phyloP scores from a whole-genome alignment of 2,797 vertebrate species.

The Orientallactaga sibirica region DNA sequence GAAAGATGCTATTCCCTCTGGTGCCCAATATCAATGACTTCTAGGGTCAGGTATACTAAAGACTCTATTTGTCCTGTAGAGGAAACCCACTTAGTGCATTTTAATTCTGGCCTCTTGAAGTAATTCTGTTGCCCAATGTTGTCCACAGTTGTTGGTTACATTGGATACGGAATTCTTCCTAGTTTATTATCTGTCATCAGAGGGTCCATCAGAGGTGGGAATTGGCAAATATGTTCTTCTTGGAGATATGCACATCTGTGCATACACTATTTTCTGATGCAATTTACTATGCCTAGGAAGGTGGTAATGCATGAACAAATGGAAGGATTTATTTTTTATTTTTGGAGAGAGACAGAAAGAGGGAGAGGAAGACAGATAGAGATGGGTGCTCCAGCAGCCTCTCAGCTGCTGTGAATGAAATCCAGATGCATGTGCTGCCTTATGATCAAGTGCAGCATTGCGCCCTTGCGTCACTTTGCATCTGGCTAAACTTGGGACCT shows the following conservation, averaged over 20 bases:
- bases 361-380: too few species aligned
- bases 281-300: background rate
- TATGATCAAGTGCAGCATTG: too few species aligned
- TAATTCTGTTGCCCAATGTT: background rate
- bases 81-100: slow-evolving; percentile 1
- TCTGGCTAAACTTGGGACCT: too few species aligned
- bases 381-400: too few species aligned
- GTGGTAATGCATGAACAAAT: slow-evolving; percentile 9
- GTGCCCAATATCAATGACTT: background rate
- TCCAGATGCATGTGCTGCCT: too few species aligned
- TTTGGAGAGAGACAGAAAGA: too few species aligned
- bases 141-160: background rate
- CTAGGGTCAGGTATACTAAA: background rate
- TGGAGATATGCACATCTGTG: background rate
- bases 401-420: too few species aligned
- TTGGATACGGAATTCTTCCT: background rate
- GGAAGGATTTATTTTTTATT: background rate
- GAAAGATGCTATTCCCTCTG: background rate
- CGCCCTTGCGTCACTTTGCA: too few species aligned
- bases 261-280: background rate
- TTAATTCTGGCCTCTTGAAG: slow-evolving; percentile 9
- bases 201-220: background rate
- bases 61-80: background rate
- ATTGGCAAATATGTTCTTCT: background rate
- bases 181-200: background rate